A percentile compares a stretch with the other conserved stretches of the same genome.
These are phyloP conservation scores for Cephus rjabovi DNA, from an alignment of 2,888 invertebrate species.

Conservation along the genomic window DNA sequence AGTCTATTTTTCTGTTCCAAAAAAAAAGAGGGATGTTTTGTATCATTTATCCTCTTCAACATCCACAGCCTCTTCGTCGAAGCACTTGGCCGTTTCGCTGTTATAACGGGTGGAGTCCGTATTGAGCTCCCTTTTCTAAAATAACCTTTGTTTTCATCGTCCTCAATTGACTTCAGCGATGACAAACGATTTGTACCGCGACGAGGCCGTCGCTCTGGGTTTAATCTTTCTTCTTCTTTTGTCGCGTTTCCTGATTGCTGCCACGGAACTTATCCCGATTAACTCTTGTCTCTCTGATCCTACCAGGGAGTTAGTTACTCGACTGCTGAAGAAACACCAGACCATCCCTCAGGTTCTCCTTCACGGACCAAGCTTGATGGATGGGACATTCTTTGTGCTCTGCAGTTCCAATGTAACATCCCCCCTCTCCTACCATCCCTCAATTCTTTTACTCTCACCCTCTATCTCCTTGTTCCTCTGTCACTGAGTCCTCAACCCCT, in stretches of 20 bases:
- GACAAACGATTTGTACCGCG: constrained; percentile 19
- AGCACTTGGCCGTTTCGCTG: neutral
- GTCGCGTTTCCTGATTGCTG: constrained; percentile 7
- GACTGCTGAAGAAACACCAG: neutral
- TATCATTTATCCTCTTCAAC: neutral
- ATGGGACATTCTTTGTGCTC: neutral
- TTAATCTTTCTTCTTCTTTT: constrained; percentile 15
- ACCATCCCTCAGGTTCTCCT: neutral
- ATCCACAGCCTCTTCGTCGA: neutral
- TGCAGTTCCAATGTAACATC: neutral
- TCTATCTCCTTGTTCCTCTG: neutral
- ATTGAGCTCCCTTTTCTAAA: neutral
- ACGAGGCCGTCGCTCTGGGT: neutral
- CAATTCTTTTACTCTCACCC: neutral
- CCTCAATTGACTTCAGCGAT: constrained; percentile 21
- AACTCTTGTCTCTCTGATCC: neutral
- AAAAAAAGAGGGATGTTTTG: neutral
- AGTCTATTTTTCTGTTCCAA: neutral
- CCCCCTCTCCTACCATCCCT: neutral
- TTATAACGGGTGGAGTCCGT: neutral
- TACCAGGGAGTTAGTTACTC: neutral
- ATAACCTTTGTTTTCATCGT: constrained; percentile 16
- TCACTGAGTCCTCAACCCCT: neutral
- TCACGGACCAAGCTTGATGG: neutral
- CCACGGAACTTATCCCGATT: neutral